Conservation (phyloP, 1,140 invertebrate genomes). For the Dermatophagoides farinae region DNA sequence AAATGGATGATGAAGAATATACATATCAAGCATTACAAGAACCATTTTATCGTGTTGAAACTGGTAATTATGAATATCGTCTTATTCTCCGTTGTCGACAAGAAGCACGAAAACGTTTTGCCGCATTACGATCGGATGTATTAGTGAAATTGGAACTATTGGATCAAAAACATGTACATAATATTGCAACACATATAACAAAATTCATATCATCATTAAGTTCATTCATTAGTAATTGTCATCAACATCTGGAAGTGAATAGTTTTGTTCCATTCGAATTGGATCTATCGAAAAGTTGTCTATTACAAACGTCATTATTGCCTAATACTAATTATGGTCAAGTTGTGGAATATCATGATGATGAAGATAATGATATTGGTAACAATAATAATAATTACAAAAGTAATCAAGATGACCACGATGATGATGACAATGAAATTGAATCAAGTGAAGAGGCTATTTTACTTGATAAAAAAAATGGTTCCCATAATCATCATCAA, state of each 20-base stretch:
- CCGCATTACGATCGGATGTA: conserved; percentile 76
- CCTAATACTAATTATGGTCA: not conserved
- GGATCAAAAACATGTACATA: conserved; percentile 92
- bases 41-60: conserved; percentile 87
- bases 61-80: conserved; percentile 94
- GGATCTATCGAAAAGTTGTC: conserved; percentile 59
- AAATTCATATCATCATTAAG: conserved; percentile 55
- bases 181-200: conserved; percentile 62
- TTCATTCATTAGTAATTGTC: conserved; percentile 43
- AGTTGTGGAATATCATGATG: not conserved
- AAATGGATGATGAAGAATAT: conserved; percentile 97
- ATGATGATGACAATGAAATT: conserved; percentile 13
- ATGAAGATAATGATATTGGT: not conserved
- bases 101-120: conserved; percentile 71
- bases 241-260: conserved; percentile 37
- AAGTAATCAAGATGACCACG: not conserved
- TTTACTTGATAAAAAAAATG: not conserved
- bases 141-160: conserved; percentile 87
- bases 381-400: not conserved
- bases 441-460: conserved; percentile 15
- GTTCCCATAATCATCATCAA: not conserved
- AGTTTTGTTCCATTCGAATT: conserved; percentile 88
- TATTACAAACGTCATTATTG: conserved; percentile 37
- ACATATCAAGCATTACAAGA: conserved; percentile 76
- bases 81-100: conserved; percentile 81